Evolutionary conservation across 2,113 vertebrate genomes (phyloP), one percentile per base, ranked within the genome.

Genomic region (Petrocephalus microphthalmus): DNA sequence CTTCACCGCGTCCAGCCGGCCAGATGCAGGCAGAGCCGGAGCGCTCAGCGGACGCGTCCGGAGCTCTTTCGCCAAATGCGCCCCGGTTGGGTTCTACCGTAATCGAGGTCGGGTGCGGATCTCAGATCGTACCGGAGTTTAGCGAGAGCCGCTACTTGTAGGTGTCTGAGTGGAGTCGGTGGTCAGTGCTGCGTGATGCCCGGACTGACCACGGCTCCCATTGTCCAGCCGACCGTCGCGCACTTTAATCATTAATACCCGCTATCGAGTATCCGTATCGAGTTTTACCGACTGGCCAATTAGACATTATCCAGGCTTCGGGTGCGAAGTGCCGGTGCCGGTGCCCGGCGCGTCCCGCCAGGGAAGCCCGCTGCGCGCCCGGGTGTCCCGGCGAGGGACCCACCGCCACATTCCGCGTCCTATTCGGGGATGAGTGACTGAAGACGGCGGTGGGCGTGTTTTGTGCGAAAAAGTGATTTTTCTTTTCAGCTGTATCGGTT

Each of bases 171-270:
- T 88, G 71, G 13, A 54, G 7, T 47, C 17, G 42, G 25, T 60
- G 49, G 25, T 52, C 52, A 71, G 88, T 87, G 60, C 51, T n/a
- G 56, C n/a, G 49, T 52, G 83, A 89, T 83, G 89, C 54, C 89
- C 86, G 89, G 42, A 45, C 88, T 87, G 89, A 84, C 89, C 89
- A 52, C 52, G 49, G 19, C n/a, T 67, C 15, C 85, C 56, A 64
- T 87, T 87, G 85, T 64, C 71, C 71, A 17, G 25, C 81, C 54
- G 52, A 11, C 53, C 25, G 20, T 11, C 15, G 17, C 84, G 7
- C n/a, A 17, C 52, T 33, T 54, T 49, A 84, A 84, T 53, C 49
- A 53, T 84, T 84, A 25, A 84, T 47, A 22, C 25, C 49, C 11
- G 22, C 49, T 54, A 54, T 85, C 25, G 67, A 11, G 29, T 86